A percentile compares a stretch with the other conserved stretches of the same genome.
These are phyloP conservation scores for Drosophila sulfurigaster DNA, from an alignment of 1,140 invertebrate species.

Conservation along the genomic window DNA sequence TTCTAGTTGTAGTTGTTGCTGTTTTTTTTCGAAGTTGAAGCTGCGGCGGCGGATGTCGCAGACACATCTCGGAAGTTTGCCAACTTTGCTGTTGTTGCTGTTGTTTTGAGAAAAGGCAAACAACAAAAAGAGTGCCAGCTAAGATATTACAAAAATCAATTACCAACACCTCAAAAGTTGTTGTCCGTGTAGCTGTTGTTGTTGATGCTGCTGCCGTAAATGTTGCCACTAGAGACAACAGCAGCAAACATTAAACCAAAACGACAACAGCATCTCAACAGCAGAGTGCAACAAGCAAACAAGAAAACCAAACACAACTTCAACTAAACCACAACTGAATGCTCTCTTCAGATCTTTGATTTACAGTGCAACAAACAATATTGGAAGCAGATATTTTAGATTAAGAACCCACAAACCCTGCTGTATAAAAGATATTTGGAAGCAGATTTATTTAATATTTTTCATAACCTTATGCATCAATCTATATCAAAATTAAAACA, in stretches of 20 bases:
- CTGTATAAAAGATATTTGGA: too few species aligned
- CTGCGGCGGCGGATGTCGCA: slow-evolving; percentile 71
- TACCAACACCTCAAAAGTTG: slow-evolving; percentile 81
- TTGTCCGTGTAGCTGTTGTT: slow-evolving; percentile 39
- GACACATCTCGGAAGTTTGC: slow-evolving; percentile 80
- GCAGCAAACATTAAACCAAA: slow-evolving; percentile 72
- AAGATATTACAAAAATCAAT: slow-evolving; percentile 84
- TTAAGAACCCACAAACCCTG: too few species aligned
- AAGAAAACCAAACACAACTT: slow-evolving; percentile 5
- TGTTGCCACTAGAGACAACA: slow-evolving; percentile 36
- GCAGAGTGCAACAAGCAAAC: slow-evolving; percentile 19
- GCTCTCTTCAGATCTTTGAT: neutral
- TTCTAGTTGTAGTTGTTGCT: slow-evolving; percentile 37
- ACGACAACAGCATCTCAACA: slow-evolving; percentile 47
- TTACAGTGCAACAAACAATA: too few species aligned
- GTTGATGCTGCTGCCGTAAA: slow-evolving; percentile 39
- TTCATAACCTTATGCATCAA: too few species aligned
- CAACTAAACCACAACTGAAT: slow-evolving; percentile 8
- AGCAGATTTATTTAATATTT: too few species aligned
- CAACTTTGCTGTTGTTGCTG: slow-evolving; percentile 42
- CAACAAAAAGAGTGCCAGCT: slow-evolving; percentile 75
- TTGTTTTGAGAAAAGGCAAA: slow-evolving; percentile 66
- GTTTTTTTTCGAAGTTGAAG: slow-evolving; percentile 25
- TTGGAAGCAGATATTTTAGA: too few species aligned
- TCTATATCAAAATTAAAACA: too few species aligned